These are phyloP conservation scores for Nomada lathburiana DNA, from an alignment of 2,888 invertebrate genomes.

Conservation along the genomic window DNA sequence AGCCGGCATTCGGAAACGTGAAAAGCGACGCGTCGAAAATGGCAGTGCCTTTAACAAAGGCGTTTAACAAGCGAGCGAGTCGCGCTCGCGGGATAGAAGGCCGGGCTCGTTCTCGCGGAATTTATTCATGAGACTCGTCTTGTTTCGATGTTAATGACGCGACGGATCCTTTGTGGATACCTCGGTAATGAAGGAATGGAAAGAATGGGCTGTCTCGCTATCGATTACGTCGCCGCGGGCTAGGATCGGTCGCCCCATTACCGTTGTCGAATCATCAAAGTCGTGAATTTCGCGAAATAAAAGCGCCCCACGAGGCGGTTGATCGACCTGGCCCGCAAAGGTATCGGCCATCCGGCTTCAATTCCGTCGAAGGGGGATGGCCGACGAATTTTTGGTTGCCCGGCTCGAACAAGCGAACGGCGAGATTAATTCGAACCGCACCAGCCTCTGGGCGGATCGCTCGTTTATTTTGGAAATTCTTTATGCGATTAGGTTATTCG, in stretches of 20 bases:
- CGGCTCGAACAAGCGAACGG: background rate
- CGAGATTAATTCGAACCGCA: background rate
- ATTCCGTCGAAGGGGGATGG: background rate
- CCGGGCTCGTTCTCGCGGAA: conserved; percentile 41
- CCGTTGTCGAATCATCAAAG: conserved; percentile 23
- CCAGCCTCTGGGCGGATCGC: background rate
- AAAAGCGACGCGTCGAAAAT: conserved; percentile 31
- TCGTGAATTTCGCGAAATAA: conserved; percentile 44
- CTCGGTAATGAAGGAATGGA: conserved; percentile 52
- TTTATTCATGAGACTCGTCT: conserved; percentile 63
- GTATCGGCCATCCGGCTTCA: conserved; percentile 8
- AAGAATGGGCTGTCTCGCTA: conserved; percentile 47
- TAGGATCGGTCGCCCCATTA: conserved; percentile 36
- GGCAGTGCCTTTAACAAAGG: conserved; percentile 15
- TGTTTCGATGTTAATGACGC: conserved; percentile 60
- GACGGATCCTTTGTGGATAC: conserved; percentile 54
- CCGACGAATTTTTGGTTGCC: conserved; percentile 7
- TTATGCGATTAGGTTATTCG: background rate
- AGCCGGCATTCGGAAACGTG: background rate
- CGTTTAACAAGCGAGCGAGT: conserved; percentile 21
- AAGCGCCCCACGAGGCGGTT: conserved; percentile 4
- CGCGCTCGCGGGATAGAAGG: conserved; percentile 3
- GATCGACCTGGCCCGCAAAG: conserved; percentile 23
- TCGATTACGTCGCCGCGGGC: conserved; percentile 33
- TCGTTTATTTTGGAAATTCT: background rate